Evolutionary conservation across 2,888 invertebrate species (phyloP).

Genomic region (Sarcophaga subvicina): DNA sequence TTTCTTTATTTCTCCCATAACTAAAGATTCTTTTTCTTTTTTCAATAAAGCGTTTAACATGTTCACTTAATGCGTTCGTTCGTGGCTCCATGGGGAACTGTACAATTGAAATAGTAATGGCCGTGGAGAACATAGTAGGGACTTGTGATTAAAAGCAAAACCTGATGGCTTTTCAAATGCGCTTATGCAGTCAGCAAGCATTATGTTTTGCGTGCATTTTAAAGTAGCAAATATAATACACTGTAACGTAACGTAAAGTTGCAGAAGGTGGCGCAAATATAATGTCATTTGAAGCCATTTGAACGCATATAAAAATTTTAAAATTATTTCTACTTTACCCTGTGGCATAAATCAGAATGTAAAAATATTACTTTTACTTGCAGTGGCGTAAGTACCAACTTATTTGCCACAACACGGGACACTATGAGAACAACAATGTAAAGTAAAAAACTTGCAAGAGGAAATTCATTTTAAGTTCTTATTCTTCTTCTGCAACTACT

Average conservation of each 20-base stretch:
- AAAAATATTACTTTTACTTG: background rate
- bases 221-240: constrained; percentile 63
- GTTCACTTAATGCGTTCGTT: no score
- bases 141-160: constrained; percentile 24
- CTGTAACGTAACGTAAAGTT: constrained; percentile 26
- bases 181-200: constrained; percentile 7
- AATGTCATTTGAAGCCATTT: no score
- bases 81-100: no score
- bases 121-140: no score
- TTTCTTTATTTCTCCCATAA: background rate
- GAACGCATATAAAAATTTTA: no score
- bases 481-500: constrained; percentile 8
- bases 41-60: no score
- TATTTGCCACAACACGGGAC: background rate
- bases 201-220: constrained; percentile 52
- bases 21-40: background rate
- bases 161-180: background rate
- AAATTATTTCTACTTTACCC: no score
- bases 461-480: constrained; percentile 36
- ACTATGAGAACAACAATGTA: background rate
- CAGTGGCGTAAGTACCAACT: background rate
- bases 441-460: constrained; percentile 17
- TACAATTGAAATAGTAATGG: no score
- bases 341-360: no score
- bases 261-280: no score